These are phyloP conservation scores for Crenichthys baileyi DNA, from an alignment of 2,797 vertebrate genomes.

Conservation along the genomic window DNA sequence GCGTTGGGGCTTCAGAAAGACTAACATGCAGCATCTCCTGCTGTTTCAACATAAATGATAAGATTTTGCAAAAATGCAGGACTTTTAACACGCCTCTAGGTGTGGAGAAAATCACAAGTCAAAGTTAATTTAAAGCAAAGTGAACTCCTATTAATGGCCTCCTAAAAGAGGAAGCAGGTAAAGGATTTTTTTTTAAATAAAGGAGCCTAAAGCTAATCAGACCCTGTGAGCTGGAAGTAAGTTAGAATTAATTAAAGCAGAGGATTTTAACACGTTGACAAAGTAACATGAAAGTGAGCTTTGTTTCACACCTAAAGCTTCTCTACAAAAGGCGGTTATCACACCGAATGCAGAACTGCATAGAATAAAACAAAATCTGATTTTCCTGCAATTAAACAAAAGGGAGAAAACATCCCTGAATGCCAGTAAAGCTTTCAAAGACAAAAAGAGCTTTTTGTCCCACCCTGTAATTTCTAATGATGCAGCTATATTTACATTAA, in stretches of 20 bases:
- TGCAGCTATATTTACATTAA: conserved; percentile 17
- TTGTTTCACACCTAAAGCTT: background rate
- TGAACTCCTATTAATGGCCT: background rate
- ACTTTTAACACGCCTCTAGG: background rate
- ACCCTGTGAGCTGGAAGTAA: background rate
- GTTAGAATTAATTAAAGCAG: background rate
- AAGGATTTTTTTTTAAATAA: background rate
- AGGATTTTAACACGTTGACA: background rate
- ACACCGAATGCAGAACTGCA: background rate
- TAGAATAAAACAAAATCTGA: background rate
- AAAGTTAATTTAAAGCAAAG: background rate
- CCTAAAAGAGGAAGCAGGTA: background rate
- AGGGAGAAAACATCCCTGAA: background rate
- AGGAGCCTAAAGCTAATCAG: background rate
- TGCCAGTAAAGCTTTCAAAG: background rate
- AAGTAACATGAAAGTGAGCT: conserved; percentile 11
- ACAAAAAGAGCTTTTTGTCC: conserved; percentile 41
- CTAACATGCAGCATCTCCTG: too few species aligned
- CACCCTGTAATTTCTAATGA: conserved; percentile 28
- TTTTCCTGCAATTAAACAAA: background rate
- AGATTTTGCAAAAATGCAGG: background rate
- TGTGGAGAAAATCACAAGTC: background rate
- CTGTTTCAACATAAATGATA: background rate
- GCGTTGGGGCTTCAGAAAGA: too few species aligned
- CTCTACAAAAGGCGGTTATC: background rate